Base-by-base conservation (phyloP, 2,888 invertebrate species). In the Epicampocera succincta region DNA sequence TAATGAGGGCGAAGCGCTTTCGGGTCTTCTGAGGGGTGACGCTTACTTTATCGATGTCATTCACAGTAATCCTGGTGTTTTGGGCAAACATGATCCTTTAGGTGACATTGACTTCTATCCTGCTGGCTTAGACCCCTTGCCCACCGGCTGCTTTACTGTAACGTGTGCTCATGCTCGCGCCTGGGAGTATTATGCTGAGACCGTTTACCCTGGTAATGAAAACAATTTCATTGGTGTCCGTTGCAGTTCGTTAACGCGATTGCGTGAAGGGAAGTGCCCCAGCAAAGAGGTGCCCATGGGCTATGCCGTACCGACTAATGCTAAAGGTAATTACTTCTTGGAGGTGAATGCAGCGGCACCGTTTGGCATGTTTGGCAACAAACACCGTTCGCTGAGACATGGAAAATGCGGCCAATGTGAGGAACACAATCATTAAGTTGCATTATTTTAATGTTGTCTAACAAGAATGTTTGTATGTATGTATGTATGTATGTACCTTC, bases 31-130 rank as follows among this genome's bases (percentile, higher is more conserved):
- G 83, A 87, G 91, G 19, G 91, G 91, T 38, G 91, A 91, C 86
- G 91, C 90, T 6, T 80, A 84, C 0, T 91, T 91, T 48, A 84
- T 91, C 11, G 91, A 91, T 84, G 80, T 91, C 9, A 89, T 91
- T 38, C 91, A 91, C 75, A 89, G 87, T 61, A 90, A 91, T 84
- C 83, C 88, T 0, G 91, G 90, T 0, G 90, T 89, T 21, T 79
- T 91, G 84, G 91, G 91, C 13, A 89, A 89, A 76, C 86, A 88
- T 1, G 88, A 88, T 77, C 89, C 90, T 1, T 3, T 88, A 25
- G 91, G 91, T 52, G 90, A 91, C 85, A 87, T 87, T 1, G 91
- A 91, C 83, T 91, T 91, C 73, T 91, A 90, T 87, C 90, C 90
- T 0, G 89, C 88, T 21, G 91, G 91, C 0, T 72, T 88, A 60